Evolutionary conservation across 1,140 invertebrate species (phyloP).

Genomic region (Bombyx mori): DNA sequence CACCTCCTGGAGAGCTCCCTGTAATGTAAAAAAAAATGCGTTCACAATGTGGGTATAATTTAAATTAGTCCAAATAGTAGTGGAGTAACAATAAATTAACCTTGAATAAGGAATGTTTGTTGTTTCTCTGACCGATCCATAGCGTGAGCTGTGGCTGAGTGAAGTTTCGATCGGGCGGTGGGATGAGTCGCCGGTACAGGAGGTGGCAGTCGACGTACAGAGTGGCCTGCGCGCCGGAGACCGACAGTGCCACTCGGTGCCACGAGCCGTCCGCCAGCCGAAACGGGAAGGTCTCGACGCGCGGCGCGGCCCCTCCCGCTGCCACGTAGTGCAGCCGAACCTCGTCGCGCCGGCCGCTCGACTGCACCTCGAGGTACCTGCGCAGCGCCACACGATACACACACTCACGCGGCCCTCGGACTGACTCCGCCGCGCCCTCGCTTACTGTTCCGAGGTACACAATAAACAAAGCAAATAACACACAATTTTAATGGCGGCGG

Average conservation of each 20-base stretch:
- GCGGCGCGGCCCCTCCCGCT: slow-evolving; percentile 74
- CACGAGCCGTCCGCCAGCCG: slow-evolving; percentile 87
- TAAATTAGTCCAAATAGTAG: not conserved
- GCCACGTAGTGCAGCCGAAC: slow-evolving; percentile 83
- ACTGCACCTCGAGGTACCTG: slow-evolving; percentile 92
- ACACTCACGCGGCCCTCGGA: slow-evolving; percentile 25
- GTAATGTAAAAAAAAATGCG: slow-evolving; percentile 11
- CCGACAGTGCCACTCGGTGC: slow-evolving; percentile 87
- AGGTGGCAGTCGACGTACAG: slow-evolving; percentile 89
- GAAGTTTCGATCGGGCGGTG: slow-evolving; percentile 82
- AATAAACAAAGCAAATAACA: slow-evolving; percentile 60
- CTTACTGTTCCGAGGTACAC: slow-evolving; percentile 68
- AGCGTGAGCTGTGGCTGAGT: slow-evolving; percentile 80
- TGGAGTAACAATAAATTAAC: slow-evolving; percentile 56
- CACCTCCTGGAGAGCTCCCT: slow-evolving; percentile 92
- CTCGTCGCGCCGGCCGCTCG: slow-evolving; percentile 88
- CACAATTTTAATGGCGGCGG: slow-evolving; percentile 51
- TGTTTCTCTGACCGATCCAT: slow-evolving; percentile 90
- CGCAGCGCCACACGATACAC: slow-evolving; percentile 30
- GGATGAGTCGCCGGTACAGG: slow-evolving; percentile 79
- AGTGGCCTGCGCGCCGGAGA: slow-evolving; percentile 86
- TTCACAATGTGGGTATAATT: not conserved
- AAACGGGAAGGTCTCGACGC: slow-evolving; percentile 89
- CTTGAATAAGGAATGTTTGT: slow-evolving; percentile 89
- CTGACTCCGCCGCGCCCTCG: slow-evolving; percentile 35